Evolutionary conservation across 1,140 invertebrate species (phyloP), one percentile per base, ranked within the genome.

Genomic region (Paramacrobiotus metropolitanus): DNA sequence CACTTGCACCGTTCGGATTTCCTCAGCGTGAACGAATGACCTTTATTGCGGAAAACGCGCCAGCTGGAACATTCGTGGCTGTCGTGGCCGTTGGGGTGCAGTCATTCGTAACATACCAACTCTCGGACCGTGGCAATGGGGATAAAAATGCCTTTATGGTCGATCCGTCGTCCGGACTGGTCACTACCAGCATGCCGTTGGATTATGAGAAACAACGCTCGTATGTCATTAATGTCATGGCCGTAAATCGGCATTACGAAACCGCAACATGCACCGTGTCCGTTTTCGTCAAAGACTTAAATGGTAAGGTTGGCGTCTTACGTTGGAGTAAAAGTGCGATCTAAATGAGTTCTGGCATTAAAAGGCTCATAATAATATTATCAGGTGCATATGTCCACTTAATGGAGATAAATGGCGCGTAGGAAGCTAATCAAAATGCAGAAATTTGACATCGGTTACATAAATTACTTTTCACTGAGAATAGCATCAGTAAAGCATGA

Each of bases 61-160:
- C 68, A 21, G 28, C 65, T n/a, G 68, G 68, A 20, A 66, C 66
- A 3, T 67, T 69, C 61, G 68, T 73, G 1, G 62, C 64, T 1
- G 61, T 74, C 0, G 60, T 59, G 29, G 70, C 70, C 1, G 62
- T 65, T 0, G 60, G 30, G 15, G 60, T 21, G 15, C 48, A 55
- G 48, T 55, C 48, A 15, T 55, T 55, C 24, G 24, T 24, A 24
- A 20, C 15, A 9, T 55, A 55, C 28, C 48, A 55, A 28, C 48
- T 55, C 15, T 20, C 48, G 4, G 48, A 55, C 48, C 4, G 28
- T 20, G 76, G 80, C 64, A 86, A 91, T 70, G 81, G 81, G 67
- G 86, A 86, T 2, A 77, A 81, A 59, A 90, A 90, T 73, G 84
- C 84, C 0, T 91, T 91, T 73, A 77, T 80, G 24, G 80, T 90